Evolutionary conservation across 2,113 vertebrate species (phyloP).

Genomic region (Pelvicachromis taeniatus): DNA sequence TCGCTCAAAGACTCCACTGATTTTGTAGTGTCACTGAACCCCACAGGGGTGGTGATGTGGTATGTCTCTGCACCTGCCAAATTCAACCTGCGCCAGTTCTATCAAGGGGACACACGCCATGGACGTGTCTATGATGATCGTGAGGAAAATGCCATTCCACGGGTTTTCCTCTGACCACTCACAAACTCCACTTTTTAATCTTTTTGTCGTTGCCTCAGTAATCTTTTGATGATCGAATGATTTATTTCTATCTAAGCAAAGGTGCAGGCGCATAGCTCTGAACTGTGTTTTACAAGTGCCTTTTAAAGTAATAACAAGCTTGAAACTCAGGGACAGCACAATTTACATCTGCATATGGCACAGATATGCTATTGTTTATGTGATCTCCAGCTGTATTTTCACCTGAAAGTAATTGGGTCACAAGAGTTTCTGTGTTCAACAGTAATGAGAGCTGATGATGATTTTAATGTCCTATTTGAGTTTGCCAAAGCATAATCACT

Average conservation of each 20-base stretch:
- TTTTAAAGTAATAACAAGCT: not conserved
- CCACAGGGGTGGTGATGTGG: constrained; percentile 93
- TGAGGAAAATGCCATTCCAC: constrained; percentile 15
- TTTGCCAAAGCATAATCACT: not conserved
- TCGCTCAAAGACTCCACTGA: constrained; percentile 66
- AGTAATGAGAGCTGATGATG: not conserved
- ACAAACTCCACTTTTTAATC: fast-evolving
- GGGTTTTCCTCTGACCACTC: constrained; percentile 12
- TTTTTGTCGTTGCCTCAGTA: not conserved
- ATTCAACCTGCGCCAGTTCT: not conserved
- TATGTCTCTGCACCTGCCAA: constrained; percentile 72
- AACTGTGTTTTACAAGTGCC: not conserved
- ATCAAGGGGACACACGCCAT: not conserved
- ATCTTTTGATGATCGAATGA: too few species aligned
- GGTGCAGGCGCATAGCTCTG: not conserved
- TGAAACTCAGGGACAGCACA: not conserved
- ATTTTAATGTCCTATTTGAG: fast-evolving
- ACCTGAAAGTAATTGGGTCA: not conserved
- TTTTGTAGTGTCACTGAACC: constrained; percentile 85
- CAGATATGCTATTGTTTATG: not conserved
- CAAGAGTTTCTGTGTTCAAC: not conserved
- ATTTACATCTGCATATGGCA: not conserved
- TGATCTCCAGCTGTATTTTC: fast-evolving
- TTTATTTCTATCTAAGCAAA: not conserved
- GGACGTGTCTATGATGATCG: not conserved